phyloP scores from a whole-genome alignment of 2,888 invertebrate genomes.

The Steromphala cineraria region DNA sequence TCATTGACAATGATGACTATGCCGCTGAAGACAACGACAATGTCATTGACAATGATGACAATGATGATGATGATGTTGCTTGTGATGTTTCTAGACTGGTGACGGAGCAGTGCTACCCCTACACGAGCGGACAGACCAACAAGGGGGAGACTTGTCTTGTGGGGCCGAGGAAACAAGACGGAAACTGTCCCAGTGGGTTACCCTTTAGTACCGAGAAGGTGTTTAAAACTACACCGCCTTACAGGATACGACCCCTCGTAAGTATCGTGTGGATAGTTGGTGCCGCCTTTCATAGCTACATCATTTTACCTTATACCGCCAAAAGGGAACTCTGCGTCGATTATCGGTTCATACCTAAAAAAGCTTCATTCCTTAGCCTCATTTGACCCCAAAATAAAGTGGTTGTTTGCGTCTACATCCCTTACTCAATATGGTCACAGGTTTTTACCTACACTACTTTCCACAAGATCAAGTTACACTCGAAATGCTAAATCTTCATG shows the following conservation, averaged over 20 bases:
- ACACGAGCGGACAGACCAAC: conserved; percentile 79
- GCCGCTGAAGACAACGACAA: neutral
- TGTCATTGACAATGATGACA: neutral
- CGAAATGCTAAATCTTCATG: too few species aligned
- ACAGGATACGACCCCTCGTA: conserved; percentile 72
- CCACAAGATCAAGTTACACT: too few species aligned
- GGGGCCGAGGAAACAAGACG: conserved; percentile 33
- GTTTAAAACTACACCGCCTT: conserved; percentile 76
- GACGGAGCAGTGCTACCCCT: conserved; percentile 78
- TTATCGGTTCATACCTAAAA: too few species aligned
- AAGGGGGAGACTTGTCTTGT: conserved; percentile 82
- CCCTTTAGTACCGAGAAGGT: conserved; percentile 61
- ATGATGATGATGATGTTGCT: too few species aligned
- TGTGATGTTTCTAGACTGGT: conserved; percentile 29
- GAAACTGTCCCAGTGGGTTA: conserved; percentile 70
- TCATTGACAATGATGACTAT: neutral
- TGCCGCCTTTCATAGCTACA: too few species aligned
- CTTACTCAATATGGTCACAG: too few species aligned
- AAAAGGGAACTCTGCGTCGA: too few species aligned
- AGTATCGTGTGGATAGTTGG: conserved; percentile 24
- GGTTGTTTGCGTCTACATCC: too few species aligned
- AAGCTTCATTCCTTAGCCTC: too few species aligned
- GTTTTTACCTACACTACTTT: too few species aligned
- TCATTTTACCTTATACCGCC: too few species aligned
- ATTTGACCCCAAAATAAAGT: too few species aligned